Conservation (phyloP, 2,113 vertebrate species). For the human (Homo sapiens) region GRCh38 chr12:62096001-62096500, state of each 20-base stretch:
- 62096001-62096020: neutral
- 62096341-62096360: neutral
- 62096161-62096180: neutral
- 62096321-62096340: neutral
- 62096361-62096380: neutral
- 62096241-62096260: neutral
- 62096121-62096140: neutral
- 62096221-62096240: neutral
- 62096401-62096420: neutral
- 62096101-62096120: neutral
- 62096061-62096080: neutral
- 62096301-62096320: neutral
- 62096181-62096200: neutral
- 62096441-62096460: neutral
- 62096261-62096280: slow-evolving; percentile 24
- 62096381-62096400: neutral
- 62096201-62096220: neutral
- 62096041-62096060: neutral
- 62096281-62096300: neutral
- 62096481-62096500: neutral
- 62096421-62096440: neutral
- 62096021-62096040: neutral
- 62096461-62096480: neutral
- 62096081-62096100: neutral
- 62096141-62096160: neutral